These are phyloP conservation scores for Rhizoglyphus robini DNA, from an alignment of 1,140 invertebrate species.

Conservation along the genomic window DNA sequence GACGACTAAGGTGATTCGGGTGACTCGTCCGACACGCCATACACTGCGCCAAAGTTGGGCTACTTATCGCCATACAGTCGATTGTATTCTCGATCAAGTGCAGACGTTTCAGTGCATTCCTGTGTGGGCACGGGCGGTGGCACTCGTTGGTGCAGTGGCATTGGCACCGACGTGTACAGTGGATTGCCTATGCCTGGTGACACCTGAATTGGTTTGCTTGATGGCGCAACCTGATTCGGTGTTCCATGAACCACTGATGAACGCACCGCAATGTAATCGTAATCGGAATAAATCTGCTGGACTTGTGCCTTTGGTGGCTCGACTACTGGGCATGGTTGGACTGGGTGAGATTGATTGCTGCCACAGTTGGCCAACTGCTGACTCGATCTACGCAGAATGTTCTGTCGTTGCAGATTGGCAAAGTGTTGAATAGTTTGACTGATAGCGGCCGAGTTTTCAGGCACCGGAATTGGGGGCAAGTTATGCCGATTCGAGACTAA, in stretches of 20 bases:
- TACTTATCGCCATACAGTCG: background rate
- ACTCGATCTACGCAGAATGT: background rate
- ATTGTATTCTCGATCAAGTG: background rate
- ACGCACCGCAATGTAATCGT: background rate
- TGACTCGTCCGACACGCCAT: background rate
- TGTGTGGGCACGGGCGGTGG: too few relatives aligned
- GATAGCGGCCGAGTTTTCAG: slow-evolving; percentile 1
- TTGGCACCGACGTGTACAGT: background rate
- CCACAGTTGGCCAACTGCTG: too few relatives aligned
- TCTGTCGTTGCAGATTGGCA: slow-evolving; percentile 15
- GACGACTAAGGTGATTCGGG: background rate
- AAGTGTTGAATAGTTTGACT: slow-evolving; percentile 16
- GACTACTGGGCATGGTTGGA: background rate
- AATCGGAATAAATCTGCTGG: background rate
- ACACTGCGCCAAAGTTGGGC: background rate
- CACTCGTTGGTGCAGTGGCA: too few relatives aligned
- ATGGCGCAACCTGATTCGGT: background rate
- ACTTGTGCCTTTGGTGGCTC: too few relatives aligned
- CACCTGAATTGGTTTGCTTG: background rate
- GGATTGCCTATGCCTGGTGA: background rate
- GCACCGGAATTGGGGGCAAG: slow-evolving; percentile 7
- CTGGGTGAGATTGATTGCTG: background rate
- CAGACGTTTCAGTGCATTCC: background rate
- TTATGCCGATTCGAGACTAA: background rate
- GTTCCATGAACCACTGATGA: background rate